These are phyloP conservation scores for Etheostoma spectabile DNA, from an alignment of 2,113 vertebrate genomes.

Conservation along the genomic window DNA sequence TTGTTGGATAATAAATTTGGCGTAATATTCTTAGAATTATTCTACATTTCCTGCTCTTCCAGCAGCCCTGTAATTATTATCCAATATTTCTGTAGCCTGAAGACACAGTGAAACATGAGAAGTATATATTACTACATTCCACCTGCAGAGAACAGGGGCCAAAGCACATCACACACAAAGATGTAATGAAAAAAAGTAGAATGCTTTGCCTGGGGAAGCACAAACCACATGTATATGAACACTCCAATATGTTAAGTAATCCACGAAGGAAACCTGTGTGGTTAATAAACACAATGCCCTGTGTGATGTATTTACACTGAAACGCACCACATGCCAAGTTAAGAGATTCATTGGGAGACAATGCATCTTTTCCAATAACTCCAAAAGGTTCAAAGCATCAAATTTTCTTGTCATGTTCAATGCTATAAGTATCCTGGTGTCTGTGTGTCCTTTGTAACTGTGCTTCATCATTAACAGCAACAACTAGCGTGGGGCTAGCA, in stretches of 20 bases:
- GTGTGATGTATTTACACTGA: neutral
- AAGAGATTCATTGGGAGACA: neutral
- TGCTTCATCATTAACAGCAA: neutral
- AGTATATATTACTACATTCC: slow-evolving; percentile 24
- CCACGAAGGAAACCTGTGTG: neutral
- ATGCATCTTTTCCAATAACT: neutral
- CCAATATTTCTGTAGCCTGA: slow-evolving; percentile 66
- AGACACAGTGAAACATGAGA: slow-evolving; percentile 46
- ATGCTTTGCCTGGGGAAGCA: neutral
- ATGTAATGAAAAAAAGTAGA: neutral
- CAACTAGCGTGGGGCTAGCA: neutral
- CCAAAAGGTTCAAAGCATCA: neutral
- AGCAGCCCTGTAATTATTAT: slow-evolving; percentile 38
- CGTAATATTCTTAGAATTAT: slow-evolving; percentile 46
- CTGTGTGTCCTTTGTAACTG: neutral
- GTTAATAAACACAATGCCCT: neutral
- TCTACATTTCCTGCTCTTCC: slow-evolving; percentile 1
- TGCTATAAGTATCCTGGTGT: neutral
- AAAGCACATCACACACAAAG: slow-evolving; percentile 18
- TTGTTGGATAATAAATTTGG: slow-evolving; percentile 5
- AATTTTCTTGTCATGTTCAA: neutral
- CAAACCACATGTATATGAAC: slow-evolving; percentile 30
- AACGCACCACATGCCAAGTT: neutral
- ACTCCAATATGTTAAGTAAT: slow-evolving; percentile 37
- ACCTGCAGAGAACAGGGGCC: slow-evolving; percentile 8